Evolutionary conservation across 1,140 invertebrate genomes (phyloP).

Genomic region (Drosophila miranda): DNA sequence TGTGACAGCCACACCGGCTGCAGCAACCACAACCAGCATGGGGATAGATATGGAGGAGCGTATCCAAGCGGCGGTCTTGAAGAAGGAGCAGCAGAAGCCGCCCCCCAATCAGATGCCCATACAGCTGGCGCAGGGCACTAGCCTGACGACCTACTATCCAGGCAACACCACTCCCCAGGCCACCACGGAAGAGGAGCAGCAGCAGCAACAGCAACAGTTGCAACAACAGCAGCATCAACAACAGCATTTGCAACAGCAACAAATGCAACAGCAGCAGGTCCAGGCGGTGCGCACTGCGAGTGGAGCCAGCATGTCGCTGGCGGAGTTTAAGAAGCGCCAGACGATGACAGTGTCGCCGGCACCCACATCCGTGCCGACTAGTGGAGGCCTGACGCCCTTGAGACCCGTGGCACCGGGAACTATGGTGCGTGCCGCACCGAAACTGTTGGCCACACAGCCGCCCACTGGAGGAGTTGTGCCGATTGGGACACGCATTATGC

Average conservation of each 20-base stretch:
- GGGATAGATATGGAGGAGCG: constrained; percentile 74
- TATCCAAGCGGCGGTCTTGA: constrained; percentile 74
- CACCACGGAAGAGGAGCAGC: constrained; percentile 30
- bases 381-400: constrained; percentile 38
- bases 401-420: constrained; percentile 25
- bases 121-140: constrained; percentile 60
- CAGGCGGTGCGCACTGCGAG: constrained; percentile 52
- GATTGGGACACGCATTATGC: constrained; percentile 34
- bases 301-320: constrained; percentile 65
- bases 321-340: constrained; percentile 73
- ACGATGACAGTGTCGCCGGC: constrained; percentile 40
- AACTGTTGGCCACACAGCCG: constrained; percentile 33
- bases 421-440: constrained; percentile 50
- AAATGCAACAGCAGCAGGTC: constrained; percentile 14
- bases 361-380: constrained; percentile 1
- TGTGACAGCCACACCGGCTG: constrained; percentile 11
- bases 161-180: not conserved
- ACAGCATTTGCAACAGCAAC: not conserved
- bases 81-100: constrained; percentile 70
- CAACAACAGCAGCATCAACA: constrained; percentile 47
- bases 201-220: constrained; percentile 56
- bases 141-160: constrained; percentile 68
- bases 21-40: constrained; percentile 22
- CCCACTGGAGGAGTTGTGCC: constrained; percentile 13
- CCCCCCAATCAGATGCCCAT: constrained; percentile 24